Evolutionary conservation across 2,113 vertebrate species (phyloP).

Genomic region (Hemichromis elongatus): DNA sequence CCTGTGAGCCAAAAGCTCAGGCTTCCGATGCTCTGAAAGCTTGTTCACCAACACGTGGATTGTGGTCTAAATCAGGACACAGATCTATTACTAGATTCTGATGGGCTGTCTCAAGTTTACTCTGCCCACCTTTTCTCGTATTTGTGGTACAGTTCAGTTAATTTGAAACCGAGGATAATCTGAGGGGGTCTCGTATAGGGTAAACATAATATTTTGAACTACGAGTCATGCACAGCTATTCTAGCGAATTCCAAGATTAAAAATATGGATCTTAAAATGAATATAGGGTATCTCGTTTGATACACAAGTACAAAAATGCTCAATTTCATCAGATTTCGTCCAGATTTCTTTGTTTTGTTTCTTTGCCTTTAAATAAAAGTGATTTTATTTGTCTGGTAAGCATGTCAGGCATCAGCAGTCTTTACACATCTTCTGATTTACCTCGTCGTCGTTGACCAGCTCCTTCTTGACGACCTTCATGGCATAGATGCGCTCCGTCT

Average conservation of each 20-base stretch:
- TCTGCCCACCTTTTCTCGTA: neutral
- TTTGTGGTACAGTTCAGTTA: neutral
- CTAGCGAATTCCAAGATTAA: neutral
- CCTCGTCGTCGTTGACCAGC: slow-evolving; percentile 98
- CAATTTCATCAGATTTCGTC: neutral
- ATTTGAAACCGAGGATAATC: neutral
- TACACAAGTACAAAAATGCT: neutral
- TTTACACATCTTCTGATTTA: slow-evolving; percentile 28
- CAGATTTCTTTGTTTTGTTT: neutral
- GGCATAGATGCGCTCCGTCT: slow-evolving; percentile 96
- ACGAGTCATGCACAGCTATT: neutral
- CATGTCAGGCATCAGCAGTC: neutral
- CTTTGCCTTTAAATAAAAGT: neutral
- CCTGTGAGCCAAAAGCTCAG: neutral
- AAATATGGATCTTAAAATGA: neutral
- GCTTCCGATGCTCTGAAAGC: neutral
- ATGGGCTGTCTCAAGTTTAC: neutral
- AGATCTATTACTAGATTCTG: neutral
- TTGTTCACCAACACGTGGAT: neutral
- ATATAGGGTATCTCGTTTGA: neutral
- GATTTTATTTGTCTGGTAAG: neutral
- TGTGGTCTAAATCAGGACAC: neutral
- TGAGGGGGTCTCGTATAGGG: neutral
- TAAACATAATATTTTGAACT: neutral
- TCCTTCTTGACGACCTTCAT: slow-evolving; percentile 99